These are phyloP conservation scores for Rhyacophila brunnea DNA, from an alignment of 1,140 invertebrate species.

Conservation along the genomic window DNA sequence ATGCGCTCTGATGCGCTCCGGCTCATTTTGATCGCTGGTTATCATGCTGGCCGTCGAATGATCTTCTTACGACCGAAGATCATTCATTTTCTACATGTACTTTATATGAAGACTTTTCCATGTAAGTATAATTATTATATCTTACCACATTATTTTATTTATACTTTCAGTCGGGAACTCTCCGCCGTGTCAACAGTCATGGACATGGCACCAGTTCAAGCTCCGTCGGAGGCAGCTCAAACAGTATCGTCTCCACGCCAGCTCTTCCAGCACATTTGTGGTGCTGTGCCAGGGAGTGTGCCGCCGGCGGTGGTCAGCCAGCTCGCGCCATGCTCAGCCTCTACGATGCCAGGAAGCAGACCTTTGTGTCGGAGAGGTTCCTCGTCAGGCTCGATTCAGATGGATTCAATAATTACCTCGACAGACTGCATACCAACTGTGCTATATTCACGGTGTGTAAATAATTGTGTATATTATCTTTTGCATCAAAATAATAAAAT, in stretches of 20 bases:
- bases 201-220: slow-evolving; percentile 44
- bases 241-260: slow-evolving; percentile 62
- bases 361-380: slow-evolving; percentile 82
- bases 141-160: no score
- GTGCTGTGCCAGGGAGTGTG: slow-evolving; percentile 85
- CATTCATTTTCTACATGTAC: no score
- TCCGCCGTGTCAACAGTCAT: slow-evolving; percentile 52
- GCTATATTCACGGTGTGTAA: slow-evolving; percentile 81
- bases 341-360: slow-evolving; percentile 73
- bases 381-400: slow-evolving; percentile 84
- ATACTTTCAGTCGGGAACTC: slow-evolving; percentile 60
- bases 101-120: no score
- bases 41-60: no score
- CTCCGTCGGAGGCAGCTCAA: slow-evolving; percentile 19
- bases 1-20: no score
- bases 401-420: slow-evolving; percentile 85
- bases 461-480: no score
- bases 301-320: slow-evolving; percentile 81
- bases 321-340: slow-evolving; percentile 85
- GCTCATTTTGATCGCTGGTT: no score
- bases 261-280: slow-evolving; percentile 79
- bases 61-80: no score
- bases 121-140: no score
- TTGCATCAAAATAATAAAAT: no score
- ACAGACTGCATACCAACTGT: slow-evolving; percentile 83